phyloP scores from a whole-genome alignment of 2,113 vertebrate species.

The Mola mola region DNA sequence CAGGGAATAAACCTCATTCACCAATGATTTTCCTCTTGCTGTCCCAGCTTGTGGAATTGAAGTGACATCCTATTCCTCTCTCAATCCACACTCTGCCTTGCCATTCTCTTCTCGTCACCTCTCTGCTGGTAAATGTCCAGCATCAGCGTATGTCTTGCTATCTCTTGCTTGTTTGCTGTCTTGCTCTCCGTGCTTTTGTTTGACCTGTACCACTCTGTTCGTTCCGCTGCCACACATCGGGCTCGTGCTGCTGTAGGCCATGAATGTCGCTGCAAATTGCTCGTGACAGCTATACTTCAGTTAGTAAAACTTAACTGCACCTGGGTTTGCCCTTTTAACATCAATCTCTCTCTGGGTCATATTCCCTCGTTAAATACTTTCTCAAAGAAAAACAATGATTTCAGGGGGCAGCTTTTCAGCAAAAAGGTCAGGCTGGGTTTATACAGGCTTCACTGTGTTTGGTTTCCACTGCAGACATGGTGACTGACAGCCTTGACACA shows the following conservation, averaged over 20 bases:
- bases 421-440: slow-evolving; percentile 10
- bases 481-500: neutral
- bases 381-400: slow-evolving; percentile 2
- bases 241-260: neutral
- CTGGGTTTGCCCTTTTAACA: neutral
- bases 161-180: neutral
- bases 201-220: too few species aligned
- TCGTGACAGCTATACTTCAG: slow-evolving; percentile 7
- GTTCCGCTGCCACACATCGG: too few species aligned
- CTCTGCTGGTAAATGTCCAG: neutral
- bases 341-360: neutral
- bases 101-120: too few species aligned
- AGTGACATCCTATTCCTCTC: too few species aligned
- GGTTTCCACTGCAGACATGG: neutral
- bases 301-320: neutral
- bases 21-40: too few species aligned
- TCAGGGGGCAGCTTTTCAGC: neutral
- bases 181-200: too few species aligned
- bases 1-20: too few species aligned
- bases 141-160: too few species aligned
- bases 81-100: too few species aligned
- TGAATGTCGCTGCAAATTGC: neutral
- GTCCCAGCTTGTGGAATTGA: too few species aligned
- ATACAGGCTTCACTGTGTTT: neutral
- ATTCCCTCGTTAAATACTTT: slow-evolving; percentile 2